Base-by-base conservation (phyloP, 2,113 vertebrate genomes). In the Rattus norvegicus region DNA sequence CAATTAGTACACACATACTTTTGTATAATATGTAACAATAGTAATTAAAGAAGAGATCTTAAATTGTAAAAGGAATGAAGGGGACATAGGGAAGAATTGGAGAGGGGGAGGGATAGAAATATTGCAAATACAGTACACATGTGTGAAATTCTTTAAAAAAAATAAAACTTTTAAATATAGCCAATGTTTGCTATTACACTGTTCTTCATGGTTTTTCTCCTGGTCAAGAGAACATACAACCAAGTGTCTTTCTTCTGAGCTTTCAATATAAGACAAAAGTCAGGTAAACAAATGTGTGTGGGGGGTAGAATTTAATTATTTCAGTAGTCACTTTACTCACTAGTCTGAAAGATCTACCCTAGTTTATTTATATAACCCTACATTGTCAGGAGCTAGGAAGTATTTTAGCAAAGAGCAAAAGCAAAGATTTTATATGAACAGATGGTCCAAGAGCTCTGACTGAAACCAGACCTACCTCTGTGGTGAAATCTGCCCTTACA, bases 241-340 rank as follows among this genome's bases (percentile, higher is more conserved):
- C 80, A 92, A 93, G 86, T 95, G 13, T 85, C 49, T 94, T 83
- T 83, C 77, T 92, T 93, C 79, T 89, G 49, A 96, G 5, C 24
- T 88, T 20, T 80, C 85, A 73, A 75, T 39, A 63, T 92, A 84
- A 88, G 93, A 80, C 36, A 86, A 93, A 86, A 95, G 52, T 3
- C 52, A 72, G 17, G 16, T 14, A 61, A 52, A 36, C n/a, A 47
- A 72, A 49, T 30, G 47, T 54, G 30, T 79, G 39, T 36, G n/a
- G 28, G 69, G n/a, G 61, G 83, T 95, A 33, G 36, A 83, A 67
- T 87, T 72, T 70, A 86, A n/a, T 92, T 73, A 26, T 80, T 10
- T 79, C 22, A 16, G 22, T 95, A 67, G 89, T 76, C 69, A 12
- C 10, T 93, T 90, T 93, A 84, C 39, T 81, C 19, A n/a, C 22